Evolutionary conservation across 2,888 invertebrate species (phyloP).

Genomic region (Chrysolina oricalcia): DNA sequence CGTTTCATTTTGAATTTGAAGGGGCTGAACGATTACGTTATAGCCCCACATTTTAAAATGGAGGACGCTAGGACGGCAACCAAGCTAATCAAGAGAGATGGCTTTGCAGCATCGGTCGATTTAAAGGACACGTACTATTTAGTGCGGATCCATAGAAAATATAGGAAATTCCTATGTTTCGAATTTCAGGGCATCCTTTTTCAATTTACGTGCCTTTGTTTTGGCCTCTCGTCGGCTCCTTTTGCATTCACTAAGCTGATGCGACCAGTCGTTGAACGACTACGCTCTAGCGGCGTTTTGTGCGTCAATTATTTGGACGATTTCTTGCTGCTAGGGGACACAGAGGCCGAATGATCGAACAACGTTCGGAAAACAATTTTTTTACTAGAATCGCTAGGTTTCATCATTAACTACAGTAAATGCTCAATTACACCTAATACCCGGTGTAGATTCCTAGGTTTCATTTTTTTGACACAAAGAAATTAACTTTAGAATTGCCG

Average conservation of each 20-base stretch:
- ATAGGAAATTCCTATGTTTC: conserved; percentile 22
- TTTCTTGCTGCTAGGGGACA: conserved; percentile 23
- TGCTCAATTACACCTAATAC: background rate
- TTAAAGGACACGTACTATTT: conserved; percentile 4
- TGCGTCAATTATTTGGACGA: background rate
- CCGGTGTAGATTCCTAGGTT: background rate
- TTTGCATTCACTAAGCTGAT: conserved; percentile 24
- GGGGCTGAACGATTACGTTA: conserved; percentile 11
- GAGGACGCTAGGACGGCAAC: conserved; percentile 12
- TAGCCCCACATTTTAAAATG: conserved; percentile 20
- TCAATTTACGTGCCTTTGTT: conserved; percentile 20
- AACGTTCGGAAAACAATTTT: conserved; percentile 43
- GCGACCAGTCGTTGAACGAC: conserved; percentile 25
- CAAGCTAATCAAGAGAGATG: background rate
- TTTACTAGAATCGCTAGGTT: conserved; percentile 46
- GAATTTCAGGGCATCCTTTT: background rate
- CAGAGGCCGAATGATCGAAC: conserved; percentile 13
- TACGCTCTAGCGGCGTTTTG: background rate
- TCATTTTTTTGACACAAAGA: conserved; percentile 35
- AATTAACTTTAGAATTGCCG: conserved; percentile 10
- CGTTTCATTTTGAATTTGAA: conserved; percentile 26
- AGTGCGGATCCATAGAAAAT: background rate
- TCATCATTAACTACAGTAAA: conserved; percentile 24
- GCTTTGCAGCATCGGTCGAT: conserved; percentile 21
- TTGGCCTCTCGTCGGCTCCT: conserved; percentile 7